These are phyloP conservation scores for Diploptera punctata DNA, from an alignment of 2,888 invertebrate genomes.

Conservation along the genomic window DNA sequence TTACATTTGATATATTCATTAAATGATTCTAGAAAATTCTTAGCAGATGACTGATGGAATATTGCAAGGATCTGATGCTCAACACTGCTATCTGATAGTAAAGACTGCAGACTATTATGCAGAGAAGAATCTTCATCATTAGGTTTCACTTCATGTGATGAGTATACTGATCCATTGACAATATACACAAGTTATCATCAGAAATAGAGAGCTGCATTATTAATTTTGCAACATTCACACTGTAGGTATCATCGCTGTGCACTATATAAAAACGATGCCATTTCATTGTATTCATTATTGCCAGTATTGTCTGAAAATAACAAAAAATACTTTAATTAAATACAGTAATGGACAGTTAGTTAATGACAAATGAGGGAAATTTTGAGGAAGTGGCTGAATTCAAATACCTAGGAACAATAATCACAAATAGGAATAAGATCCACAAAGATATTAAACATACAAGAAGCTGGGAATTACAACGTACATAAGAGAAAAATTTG, in stretches of 20 bases:
- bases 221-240: slow-evolving; percentile 38
- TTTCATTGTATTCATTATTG: slow-evolving; percentile 44
- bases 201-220: slow-evolving; percentile 33
- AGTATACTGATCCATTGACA: slow-evolving; percentile 22
- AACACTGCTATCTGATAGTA: not conserved
- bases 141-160: not conserved
- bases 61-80: not conserved
- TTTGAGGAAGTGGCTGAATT: no score
- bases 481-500: no score
- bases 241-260: slow-evolving; percentile 43
- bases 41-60: not conserved
- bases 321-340: slow-evolving; percentile 20
- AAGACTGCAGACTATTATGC: not conserved
- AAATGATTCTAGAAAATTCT: not conserved
- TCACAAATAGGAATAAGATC: no score
- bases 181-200: slow-evolving; percentile 32
- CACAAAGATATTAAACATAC: no score
- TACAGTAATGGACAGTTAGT: no score
- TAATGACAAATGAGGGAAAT: no score
- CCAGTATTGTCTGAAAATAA: slow-evolving; percentile 43
- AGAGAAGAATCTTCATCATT: not conserved
- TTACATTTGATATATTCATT: not conserved
- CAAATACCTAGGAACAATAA: no score
- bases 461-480: no score
- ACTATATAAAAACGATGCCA: slow-evolving; percentile 43